Percentiles rank a stretch among this genome's conserved stretches.
Evolutionary conservation across 2,888 invertebrate species (phyloP).

Genomic region (Galeopsomyia nigrocyanea): DNA sequence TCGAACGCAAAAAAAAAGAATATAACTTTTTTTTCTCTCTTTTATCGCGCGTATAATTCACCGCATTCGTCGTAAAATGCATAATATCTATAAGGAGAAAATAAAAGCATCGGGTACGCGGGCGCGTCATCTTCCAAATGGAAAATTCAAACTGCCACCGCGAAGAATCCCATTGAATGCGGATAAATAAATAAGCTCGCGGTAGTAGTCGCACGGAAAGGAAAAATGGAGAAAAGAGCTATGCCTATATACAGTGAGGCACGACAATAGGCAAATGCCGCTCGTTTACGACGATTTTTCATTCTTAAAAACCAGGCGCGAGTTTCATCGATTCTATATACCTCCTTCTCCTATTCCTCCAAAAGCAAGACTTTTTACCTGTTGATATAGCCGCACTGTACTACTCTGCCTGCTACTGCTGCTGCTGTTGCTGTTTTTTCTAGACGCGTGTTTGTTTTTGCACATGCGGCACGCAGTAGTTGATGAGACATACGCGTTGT

Average conservation of each 20-base stretch:
- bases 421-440: neutral
- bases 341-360: neutral
- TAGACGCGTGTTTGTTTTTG: no score
- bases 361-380: slow-evolving; percentile 21
- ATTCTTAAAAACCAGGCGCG: slow-evolving; percentile 20
- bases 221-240: neutral
- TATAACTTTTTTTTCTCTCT: no score
- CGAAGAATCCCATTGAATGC: neutral
- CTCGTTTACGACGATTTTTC: slow-evolving; percentile 32
- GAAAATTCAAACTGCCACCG: neutral
- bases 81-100: no score
- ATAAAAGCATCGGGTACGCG: no score
- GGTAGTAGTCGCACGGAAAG: neutral
- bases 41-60: no score
- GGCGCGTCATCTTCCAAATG: neutral
- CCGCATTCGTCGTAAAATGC: no score
- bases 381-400: slow-evolving; percentile 20
- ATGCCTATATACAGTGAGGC: no score
- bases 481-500: no score
- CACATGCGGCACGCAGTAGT: no score
- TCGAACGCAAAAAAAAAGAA: no score
- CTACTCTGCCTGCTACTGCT: no score
- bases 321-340: slow-evolving; percentile 37
- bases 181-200: slow-evolving; percentile 15
- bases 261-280: neutral